Evolutionary conservation across 2,113 vertebrate genomes (phyloP).

Genomic region (Sebastes schlegelii): DNA sequence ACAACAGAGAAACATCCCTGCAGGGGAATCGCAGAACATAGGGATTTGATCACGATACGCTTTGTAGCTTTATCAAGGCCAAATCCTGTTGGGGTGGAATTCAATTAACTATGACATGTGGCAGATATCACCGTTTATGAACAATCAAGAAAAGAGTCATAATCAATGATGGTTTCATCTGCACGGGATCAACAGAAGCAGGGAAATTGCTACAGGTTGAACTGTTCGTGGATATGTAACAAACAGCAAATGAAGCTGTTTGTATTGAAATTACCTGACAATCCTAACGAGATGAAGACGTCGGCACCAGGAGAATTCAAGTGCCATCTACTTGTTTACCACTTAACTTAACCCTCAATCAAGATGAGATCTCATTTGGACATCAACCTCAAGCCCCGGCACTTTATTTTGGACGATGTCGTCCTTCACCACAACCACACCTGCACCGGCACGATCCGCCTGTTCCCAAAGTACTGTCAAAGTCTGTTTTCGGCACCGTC

Average conservation of each 20-base stretch:
- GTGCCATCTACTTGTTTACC: slow-evolving; percentile 25
- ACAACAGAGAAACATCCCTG: slow-evolving; percentile 56
- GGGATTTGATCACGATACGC: slow-evolving; percentile 55
- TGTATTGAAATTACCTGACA: neutral
- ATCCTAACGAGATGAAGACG: neutral
- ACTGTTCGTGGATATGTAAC: slow-evolving; percentile 9
- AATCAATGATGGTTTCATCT: slow-evolving; percentile 42
- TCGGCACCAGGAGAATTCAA: slow-evolving; percentile 6
- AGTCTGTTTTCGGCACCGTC: slow-evolving; percentile 20
- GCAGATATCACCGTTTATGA: slow-evolving; percentile 48
- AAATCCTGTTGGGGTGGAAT: slow-evolving; percentile 41
- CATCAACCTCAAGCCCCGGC: slow-evolving; percentile 19
- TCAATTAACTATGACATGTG: slow-evolving; percentile 43
- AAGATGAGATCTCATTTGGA: slow-evolving; percentile 38
- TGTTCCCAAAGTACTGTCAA: slow-evolving; percentile 18
- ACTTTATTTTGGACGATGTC: slow-evolving; percentile 8
- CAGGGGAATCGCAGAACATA: slow-evolving; percentile 54
- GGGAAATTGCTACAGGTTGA: neutral
- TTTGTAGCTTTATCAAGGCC: slow-evolving; percentile 66
- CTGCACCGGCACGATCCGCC: slow-evolving; percentile 36
- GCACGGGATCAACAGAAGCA: slow-evolving; percentile 5
- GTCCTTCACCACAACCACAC: slow-evolving; percentile 24
- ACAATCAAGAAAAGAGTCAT: slow-evolving; percentile 25
- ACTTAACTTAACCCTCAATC: slow-evolving; percentile 35
- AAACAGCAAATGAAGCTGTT: neutral